These are phyloP conservation scores for Astropecten irregularis DNA, from an alignment of 53 echinoderm and acorn worm genomes.

Conservation along the genomic window DNA sequence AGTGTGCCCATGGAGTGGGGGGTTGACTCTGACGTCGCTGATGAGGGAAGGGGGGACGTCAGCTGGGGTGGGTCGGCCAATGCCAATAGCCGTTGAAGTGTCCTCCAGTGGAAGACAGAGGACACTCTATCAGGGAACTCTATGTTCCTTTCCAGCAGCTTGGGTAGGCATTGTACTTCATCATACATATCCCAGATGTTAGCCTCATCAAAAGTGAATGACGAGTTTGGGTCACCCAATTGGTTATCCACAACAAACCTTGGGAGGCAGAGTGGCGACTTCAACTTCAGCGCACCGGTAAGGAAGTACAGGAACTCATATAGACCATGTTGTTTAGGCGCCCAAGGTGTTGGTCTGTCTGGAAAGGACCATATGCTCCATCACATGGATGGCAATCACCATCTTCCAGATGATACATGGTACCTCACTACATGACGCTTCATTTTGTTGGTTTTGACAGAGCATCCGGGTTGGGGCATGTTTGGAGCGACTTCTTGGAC, in stretches of 20 bases:
- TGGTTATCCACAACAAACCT: background rate
- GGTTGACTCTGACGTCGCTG: background rate
- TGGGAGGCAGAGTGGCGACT: background rate
- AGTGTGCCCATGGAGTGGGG: background rate
- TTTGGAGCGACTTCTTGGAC: no score
- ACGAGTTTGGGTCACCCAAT: background rate
- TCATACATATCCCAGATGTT: background rate
- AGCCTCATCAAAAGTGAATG: background rate
- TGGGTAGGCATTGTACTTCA: background rate
- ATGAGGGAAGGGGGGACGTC: background rate
- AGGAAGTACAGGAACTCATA: background rate
- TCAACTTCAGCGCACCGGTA: background rate
- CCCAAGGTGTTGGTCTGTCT: background rate
- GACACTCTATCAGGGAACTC: background rate
- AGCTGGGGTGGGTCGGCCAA: background rate
- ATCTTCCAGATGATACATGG: background rate
- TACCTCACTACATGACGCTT: background rate
- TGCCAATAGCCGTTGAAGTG: background rate
- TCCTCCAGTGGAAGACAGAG: slow-evolving; percentile 7
- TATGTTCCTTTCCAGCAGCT: background rate
- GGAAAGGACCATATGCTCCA: slow-evolving; percentile 10
- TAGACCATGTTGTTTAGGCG: background rate
- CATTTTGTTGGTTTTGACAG: no score
- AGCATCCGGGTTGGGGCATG: no score
- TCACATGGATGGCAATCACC: slow-evolving; percentile 10